These are phyloP conservation scores for Papilio polyxenes DNA, from an alignment of 1,140 invertebrate genomes.

Conservation along the genomic window DNA sequence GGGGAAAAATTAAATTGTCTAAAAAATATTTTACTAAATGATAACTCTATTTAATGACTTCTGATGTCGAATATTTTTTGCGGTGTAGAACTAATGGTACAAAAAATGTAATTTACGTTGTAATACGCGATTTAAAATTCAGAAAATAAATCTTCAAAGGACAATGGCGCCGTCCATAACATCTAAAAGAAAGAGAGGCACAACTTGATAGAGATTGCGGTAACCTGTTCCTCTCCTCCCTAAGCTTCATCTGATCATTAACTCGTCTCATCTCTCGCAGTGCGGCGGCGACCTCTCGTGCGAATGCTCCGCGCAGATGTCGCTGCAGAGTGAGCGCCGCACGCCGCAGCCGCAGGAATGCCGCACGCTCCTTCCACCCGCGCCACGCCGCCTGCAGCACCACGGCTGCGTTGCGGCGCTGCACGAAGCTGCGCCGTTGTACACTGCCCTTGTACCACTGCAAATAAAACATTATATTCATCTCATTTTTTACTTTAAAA, in stretches of 20 bases:
- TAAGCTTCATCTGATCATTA: constrained; percentile 93
- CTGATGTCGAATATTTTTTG: too few species aligned
- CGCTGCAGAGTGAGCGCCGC: constrained; percentile 95
- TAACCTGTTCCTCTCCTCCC: constrained; percentile 85
- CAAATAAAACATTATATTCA: background rate
- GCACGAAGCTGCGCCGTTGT: constrained; percentile 84
- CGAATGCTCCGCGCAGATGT: constrained; percentile 93
- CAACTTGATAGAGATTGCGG: background rate
- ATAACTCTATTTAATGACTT: too few species aligned
- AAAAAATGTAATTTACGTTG: too few species aligned
- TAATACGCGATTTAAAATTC: background rate
- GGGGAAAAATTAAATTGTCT: too few species aligned
- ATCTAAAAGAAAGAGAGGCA: background rate
- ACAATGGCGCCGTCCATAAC: too few species aligned
- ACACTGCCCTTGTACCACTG: constrained; percentile 77
- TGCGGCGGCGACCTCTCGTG: constrained; percentile 91
- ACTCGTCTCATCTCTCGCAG: constrained; percentile 94
- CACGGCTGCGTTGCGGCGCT: constrained; percentile 86
- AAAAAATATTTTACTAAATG: too few species aligned
- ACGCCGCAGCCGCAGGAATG: constrained; percentile 90
- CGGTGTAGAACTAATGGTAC: too few species aligned
- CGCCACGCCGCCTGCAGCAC: constrained; percentile 93
- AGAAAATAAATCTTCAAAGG: background rate
- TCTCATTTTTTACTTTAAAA: too few species aligned
- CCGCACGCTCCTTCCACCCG: constrained; percentile 91